Conservation (phyloP, 2,113 vertebrate genomes). For the Chelonoidis abingdonii region DNA sequence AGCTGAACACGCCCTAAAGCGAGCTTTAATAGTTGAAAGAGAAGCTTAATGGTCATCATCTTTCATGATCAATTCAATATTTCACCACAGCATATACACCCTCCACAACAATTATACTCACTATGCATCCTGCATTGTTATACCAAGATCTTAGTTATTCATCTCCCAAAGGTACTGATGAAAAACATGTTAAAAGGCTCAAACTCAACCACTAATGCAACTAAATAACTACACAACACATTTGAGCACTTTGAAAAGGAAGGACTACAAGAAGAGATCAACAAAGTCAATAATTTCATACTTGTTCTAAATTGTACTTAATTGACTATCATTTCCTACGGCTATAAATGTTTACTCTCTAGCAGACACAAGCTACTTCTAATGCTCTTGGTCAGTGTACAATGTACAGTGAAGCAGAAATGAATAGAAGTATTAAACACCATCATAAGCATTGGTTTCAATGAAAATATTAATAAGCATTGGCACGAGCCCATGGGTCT, state of each 20-base stretch:
- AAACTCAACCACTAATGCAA: conserved; percentile 83
- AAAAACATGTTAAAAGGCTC: conserved; percentile 86
- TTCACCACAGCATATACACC: conserved; percentile 85
- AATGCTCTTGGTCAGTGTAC: conserved; percentile 37
- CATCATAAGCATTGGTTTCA: neutral
- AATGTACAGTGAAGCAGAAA: neutral
- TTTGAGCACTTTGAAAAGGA: conserved; percentile 83
- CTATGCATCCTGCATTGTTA: conserved; percentile 81
- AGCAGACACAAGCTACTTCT: conserved; percentile 13
- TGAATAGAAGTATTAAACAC: neutral
- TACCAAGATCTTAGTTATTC: conserved; percentile 85
- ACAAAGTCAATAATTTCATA: conserved; percentile 82
- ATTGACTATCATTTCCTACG: conserved; percentile 78
- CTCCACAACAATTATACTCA: conserved; percentile 87
- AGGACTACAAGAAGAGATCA: conserved; percentile 70
- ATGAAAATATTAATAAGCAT: neutral
- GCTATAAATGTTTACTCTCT: conserved; percentile 60
- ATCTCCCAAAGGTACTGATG: conserved; percentile 78
- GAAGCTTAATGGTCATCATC: conserved; percentile 81
- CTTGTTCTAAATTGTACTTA: conserved; percentile 78
- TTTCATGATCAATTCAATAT: conserved; percentile 88
- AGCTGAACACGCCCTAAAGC: conserved; percentile 78
- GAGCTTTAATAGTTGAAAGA: conserved; percentile 82
- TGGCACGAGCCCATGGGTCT: neutral
- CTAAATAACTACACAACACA: conserved; percentile 78